Percentiles rank a stretch among this genome's conserved stretches.
Evolutionary conservation across 2,888 invertebrate species (phyloP).

Genomic region (Nemapogon koenigi): DNA sequence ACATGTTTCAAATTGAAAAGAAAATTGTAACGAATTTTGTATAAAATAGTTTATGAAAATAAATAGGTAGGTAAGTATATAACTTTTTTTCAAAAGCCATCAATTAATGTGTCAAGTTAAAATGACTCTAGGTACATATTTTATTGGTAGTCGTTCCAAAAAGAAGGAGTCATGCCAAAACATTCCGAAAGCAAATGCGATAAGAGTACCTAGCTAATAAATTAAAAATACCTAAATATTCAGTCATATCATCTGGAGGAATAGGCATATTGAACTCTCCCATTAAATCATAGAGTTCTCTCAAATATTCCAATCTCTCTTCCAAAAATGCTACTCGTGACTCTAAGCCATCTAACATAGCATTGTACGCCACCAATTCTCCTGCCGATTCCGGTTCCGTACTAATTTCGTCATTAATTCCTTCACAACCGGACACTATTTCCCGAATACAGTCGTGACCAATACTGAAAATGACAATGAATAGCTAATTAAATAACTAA

Average conservation of each 20-base stretch:
- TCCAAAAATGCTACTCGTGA: conserved; percentile 74
- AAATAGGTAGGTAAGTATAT: too few species aligned
- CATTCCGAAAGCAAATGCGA: too few species aligned
- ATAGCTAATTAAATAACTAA: too few species aligned
- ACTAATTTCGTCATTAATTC: conserved; percentile 68
- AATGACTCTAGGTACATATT: too few species aligned
- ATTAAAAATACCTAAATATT: conserved; percentile 49
- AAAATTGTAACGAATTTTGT: too few species aligned
- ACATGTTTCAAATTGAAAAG: too few species aligned
- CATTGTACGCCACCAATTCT: conserved; percentile 75
- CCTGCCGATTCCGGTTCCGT: conserved; percentile 73
- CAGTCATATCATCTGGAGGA: conserved; percentile 73
- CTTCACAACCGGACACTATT: conserved; percentile 67
- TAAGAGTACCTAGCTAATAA: not conserved
- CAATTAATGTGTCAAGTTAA: too few species aligned
- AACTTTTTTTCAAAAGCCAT: too few species aligned
- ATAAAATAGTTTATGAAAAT: too few species aligned
- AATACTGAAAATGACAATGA: conserved; percentile 49
- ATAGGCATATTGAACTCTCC: conserved; percentile 79
- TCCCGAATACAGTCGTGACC: conserved; percentile 68
- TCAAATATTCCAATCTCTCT: conserved; percentile 76
- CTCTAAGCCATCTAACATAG: conserved; percentile 72
- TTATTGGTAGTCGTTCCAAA: too few species aligned
- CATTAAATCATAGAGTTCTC: conserved; percentile 84
- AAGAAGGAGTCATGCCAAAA: too few species aligned